These are phyloP conservation scores for Centrocercus urophasianus DNA, from an alignment of 2,113 vertebrate species.

Conservation along the genomic window DNA sequence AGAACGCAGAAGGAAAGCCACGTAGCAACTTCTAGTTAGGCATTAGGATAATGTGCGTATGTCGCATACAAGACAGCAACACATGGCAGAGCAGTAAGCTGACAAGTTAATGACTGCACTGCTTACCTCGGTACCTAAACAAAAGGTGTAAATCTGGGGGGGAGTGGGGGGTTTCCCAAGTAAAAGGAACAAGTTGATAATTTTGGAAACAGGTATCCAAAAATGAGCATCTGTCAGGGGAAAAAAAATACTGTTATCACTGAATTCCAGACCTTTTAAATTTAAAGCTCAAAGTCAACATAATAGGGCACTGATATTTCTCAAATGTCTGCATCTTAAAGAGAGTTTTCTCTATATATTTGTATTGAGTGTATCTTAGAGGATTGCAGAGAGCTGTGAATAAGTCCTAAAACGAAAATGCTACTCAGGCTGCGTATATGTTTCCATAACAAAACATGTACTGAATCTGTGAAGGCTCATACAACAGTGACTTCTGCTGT, in stretches of 20 bases:
- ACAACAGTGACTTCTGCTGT: conserved; percentile 58
- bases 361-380: background rate
- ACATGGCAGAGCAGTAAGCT: conserved; percentile 23
- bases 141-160: background rate
- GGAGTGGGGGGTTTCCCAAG: background rate
- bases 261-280: background rate
- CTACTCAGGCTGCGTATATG: background rate
- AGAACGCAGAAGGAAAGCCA: background rate
- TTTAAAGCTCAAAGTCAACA: background rate
- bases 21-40: background rate
- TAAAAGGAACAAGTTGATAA: background rate
- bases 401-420: background rate
- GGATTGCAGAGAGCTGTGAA: background rate
- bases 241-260: background rate
- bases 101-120: background rate
- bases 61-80: conserved; percentile 30
- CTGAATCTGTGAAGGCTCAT: background rate
- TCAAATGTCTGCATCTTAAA: background rate
- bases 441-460: background rate
- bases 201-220: background rate
- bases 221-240: background rate
- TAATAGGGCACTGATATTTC: background rate
- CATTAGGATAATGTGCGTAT: background rate
- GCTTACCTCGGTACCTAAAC: background rate
- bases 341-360: background rate